phyloP scores from a whole-genome alignment of 2,113 vertebrate species.

The Brachirus orientalis region DNA sequence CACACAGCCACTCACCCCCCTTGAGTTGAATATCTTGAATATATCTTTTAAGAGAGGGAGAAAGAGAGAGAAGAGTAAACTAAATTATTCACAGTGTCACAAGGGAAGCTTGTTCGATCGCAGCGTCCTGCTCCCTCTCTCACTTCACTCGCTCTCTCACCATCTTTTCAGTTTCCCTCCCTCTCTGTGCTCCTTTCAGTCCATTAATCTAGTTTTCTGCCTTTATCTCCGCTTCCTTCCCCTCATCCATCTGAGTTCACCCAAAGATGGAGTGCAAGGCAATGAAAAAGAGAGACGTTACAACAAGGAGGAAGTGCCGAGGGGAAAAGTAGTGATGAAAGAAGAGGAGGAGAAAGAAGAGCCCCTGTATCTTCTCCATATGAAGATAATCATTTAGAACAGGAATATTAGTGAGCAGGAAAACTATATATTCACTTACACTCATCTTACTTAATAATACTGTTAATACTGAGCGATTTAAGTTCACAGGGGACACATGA shows the following conservation, averaged over 20 bases:
- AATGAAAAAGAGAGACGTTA: constrained; percentile 49
- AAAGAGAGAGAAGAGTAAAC: constrained; percentile 19
- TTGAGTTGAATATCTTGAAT: constrained; percentile 61
- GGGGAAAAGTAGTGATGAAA: constrained; percentile 12
- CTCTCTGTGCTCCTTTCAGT: constrained; percentile 45
- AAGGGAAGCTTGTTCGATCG: constrained; percentile 48
- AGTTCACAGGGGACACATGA: too few relatives aligned
- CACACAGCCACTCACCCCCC: constrained; percentile 11
- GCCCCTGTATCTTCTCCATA: constrained; percentile 1
- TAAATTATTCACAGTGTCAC: constrained; percentile 61
- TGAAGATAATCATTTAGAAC: constrained; percentile 8
- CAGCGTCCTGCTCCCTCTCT: constrained; percentile 15
- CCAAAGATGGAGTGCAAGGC: constrained; percentile 35
- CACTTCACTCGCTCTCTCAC: constrained; percentile 30
- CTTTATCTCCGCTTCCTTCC: constrained; percentile 63
- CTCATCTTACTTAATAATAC: neutral
- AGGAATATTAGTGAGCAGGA: neutral
- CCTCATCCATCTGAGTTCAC: constrained; percentile 37
- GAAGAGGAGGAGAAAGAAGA: constrained; percentile 9
- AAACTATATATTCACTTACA: neutral
- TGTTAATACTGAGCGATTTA: neutral
- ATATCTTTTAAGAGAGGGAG: constrained; percentile 42
- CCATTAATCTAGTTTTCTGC: constrained; percentile 68
- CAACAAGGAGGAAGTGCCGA: constrained; percentile 45
- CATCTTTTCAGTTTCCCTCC: constrained; percentile 36